Percentiles rank a stretch among this genome's conserved stretches.
Evolutionary conservation across 1,140 invertebrate species (phyloP).

Genomic region (Aphidius gifuensis): DNA sequence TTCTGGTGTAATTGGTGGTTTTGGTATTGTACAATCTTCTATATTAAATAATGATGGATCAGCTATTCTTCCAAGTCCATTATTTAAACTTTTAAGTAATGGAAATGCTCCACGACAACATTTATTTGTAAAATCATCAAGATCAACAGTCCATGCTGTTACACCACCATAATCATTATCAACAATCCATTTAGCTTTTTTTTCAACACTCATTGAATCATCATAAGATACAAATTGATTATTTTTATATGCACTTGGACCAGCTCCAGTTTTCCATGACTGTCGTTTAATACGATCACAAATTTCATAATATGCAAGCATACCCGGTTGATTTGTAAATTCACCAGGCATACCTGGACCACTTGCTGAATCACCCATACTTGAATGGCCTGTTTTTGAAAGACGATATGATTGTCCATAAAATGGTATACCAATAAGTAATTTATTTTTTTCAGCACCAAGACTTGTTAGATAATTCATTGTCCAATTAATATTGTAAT

Average conservation of each 20-base stretch:
- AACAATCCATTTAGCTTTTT: constrained; percentile 75
- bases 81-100: constrained; percentile 69
- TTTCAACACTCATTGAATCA: constrained; percentile 68
- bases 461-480: constrained; percentile 68
- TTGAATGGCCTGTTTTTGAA: constrained; percentile 50
- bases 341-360: constrained; percentile 77
- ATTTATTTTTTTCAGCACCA: constrained; percentile 76
- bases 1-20: constrained; percentile 65
- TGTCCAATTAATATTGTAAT: constrained; percentile 69
- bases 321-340: constrained; percentile 83
- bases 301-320: constrained; percentile 87
- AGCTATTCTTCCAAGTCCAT: constrained; percentile 60
- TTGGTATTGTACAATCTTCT: constrained; percentile 64
- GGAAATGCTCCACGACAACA: constrained; percentile 78
- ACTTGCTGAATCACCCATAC: constrained; percentile 55
- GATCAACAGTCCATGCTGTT: constrained; percentile 86
- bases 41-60: constrained; percentile 45
- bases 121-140: constrained; percentile 83
- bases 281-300: constrained; percentile 66
- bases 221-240: constrained; percentile 93
- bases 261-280: constrained; percentile 48
- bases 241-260: constrained; percentile 74
- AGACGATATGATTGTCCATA: constrained; percentile 86
- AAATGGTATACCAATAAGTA: constrained; percentile 82
- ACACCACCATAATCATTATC: constrained; percentile 72